These are phyloP conservation scores for Porites lobata DNA, from an alignment of 92 coral and sea anemone species.

Conservation along the genomic window DNA sequence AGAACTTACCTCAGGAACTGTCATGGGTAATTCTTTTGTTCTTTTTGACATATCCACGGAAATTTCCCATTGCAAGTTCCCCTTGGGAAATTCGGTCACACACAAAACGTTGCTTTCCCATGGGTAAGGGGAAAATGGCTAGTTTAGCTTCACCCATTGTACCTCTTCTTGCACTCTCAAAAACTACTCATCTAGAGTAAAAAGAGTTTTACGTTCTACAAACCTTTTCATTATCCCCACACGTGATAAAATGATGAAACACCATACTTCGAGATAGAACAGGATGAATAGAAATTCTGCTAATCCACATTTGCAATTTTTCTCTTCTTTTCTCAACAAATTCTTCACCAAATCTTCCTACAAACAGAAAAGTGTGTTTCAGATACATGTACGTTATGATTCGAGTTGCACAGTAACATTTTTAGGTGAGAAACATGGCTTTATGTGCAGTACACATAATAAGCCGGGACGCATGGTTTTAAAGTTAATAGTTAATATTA, in stretches of 20 bases:
- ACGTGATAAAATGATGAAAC: constrained; percentile 85
- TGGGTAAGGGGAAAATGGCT: too few species aligned
- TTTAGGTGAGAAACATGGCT: neutral
- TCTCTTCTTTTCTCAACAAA: constrained; percentile 95
- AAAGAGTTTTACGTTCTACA: neutral
- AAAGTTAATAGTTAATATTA: too few species aligned
- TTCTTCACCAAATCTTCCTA: constrained; percentile 98
- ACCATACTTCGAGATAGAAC: constrained; percentile 88
- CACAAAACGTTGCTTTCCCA: too few species aligned
- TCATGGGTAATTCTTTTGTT: too few species aligned
- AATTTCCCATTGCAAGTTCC: too few species aligned
- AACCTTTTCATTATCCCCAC: constrained; percentile 91
- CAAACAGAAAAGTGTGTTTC: neutral
- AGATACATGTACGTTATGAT: neutral
- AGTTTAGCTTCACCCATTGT: too few species aligned
- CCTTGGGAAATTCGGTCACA: too few species aligned
- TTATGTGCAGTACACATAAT: too few species aligned
- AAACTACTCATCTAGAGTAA: too few species aligned
- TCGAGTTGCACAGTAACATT: neutral
- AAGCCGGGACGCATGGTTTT: too few species aligned
- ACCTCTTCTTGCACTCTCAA: neutral
- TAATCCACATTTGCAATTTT: constrained; percentile 90
- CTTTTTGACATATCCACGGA: too few species aligned
- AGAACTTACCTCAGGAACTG: too few species aligned
- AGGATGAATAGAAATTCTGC: constrained; percentile 94